Base-by-base conservation (phyloP, 2,888 invertebrate genomes). In the Scaptomyza parva region DNA sequence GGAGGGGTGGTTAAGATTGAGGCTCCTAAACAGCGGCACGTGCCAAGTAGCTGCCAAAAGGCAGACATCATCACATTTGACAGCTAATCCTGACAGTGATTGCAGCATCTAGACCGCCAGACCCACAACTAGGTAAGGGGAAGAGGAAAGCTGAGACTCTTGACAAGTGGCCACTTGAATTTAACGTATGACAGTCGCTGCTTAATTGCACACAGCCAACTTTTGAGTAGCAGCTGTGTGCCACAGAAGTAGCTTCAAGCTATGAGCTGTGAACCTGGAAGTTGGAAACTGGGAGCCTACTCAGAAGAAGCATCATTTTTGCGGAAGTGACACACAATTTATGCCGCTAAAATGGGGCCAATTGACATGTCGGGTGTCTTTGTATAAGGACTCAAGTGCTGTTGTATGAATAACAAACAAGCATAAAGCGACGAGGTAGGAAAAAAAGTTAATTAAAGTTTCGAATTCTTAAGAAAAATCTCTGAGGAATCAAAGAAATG, bases 21-120 rank as follows among this genome's bases (percentile, higher is more conserved):
- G 35, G 43, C 52, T 22, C 48, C 63, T 81, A 78, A 86, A 85
- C 57, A 61, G 64, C 62, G 76, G 63, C 82, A 83, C 82, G 82
- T 76, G 88, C 75, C 85, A 86, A 84, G 78, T 86, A 80, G 78
- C 86, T 83, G 82, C 76, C 79, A 85, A 87, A 87, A 76, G 82
- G 86, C 85, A 65, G 57, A 22, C 74, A 37, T 48, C 53, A 45
- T 63, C 74, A 67, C 81, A 81, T 81, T 85, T 87, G 87, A 61
- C 82, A 85, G 82, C 76, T 76, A 69, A 83, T 83, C 87, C 47
- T 39, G 59, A 45, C 81, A 48, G 53, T 76, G 85, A 84, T 86
- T 84, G 67, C 69, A 28, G 47, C 44, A 6, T n/a, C 30, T 35
- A 35, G 17, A 39, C 28, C 12, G 20, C 26, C 43, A n/a, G n/a